Evolutionary conservation across 2,797 vertebrate genomes (phyloP), one percentile per base, ranked within the genome.

Genomic region (Setipinna tenuifilis): DNA sequence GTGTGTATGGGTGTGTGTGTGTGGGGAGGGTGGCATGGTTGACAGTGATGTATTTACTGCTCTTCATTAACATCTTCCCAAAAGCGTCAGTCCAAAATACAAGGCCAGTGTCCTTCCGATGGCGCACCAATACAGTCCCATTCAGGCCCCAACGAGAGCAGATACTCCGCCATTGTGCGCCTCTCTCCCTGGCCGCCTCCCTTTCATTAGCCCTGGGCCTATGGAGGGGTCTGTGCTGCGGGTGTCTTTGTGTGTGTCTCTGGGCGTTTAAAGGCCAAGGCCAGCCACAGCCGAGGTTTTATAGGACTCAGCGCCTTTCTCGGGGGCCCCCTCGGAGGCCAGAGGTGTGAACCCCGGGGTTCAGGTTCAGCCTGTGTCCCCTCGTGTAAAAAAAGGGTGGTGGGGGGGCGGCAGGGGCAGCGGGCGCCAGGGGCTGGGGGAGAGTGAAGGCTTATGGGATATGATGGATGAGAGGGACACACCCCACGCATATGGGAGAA

Each of bases 21-120:
- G 50, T 54, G 50, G 68, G 68, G 68, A 10, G 5, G 61, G n/a
- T 25, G 25, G 25, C 25, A 11, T 71, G 71, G 31, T 19, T 93
- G 93, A 94, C 94, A 94, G 85, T 94, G 94, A 94, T 92, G 90
- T 91, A 94, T 94, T 93, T 90, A 91, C 87, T 80, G 89, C 87
- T 86, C 87, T 90, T 78, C 71, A 78, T 88, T 88, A 91, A 86
- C 86, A 89, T 90, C 54, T 25, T 84, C 85, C 87, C 85, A 89
- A 89, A 89, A 93, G 90, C 90, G 90, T 91, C 80, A 75, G 83
- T 90, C 85, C 85, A 87, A 87, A 90, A 87, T 87, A 78, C 71
- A 78, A 78, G 71, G 71, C 71, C 71, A 41, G 71, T 44, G 71
- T 78, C 35, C 31, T 78, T 78, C 71, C 31, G 19, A 17, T 71